Conservation (phyloP, 2,797 vertebrate genomes). For the Pangasius larnaudii region DNA sequence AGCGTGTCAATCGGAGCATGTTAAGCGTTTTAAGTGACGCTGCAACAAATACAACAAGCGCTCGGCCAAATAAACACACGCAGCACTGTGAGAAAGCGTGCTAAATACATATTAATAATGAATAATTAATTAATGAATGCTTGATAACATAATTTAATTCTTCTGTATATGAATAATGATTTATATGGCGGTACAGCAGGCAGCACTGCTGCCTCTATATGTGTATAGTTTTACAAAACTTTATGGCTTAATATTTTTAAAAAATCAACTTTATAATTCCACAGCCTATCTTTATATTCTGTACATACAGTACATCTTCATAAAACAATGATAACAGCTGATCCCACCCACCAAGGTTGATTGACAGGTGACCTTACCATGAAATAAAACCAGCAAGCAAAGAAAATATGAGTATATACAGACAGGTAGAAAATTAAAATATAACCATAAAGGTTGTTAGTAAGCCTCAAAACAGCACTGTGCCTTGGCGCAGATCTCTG, state of each 20-base stretch:
- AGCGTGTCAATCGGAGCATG: constrained; percentile 2
- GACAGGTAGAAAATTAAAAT: neutral
- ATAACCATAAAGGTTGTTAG: neutral
- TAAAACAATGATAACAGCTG: neutral
- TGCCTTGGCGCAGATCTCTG: neutral
- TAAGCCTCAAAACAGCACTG: neutral
- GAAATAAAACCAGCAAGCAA: neutral
- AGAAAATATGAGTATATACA: neutral
- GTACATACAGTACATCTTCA: neutral
- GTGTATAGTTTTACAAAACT: too few species aligned
- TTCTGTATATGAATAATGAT: neutral
- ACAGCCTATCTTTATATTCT: neutral
- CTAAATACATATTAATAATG: neutral
- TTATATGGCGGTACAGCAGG: too few species aligned
- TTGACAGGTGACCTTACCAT: neutral
- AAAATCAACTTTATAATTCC: neutral
- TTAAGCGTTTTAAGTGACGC: constrained; percentile 31
- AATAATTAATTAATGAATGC: neutral
- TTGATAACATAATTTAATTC: neutral
- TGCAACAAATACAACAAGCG: constrained; percentile 20
- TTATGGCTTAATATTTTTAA: too few species aligned
- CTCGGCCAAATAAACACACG: constrained; percentile 35
- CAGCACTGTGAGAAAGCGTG: neutral
- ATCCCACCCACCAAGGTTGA: neutral
- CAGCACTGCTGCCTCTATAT: too few species aligned